Evolutionary conservation across 2,113 vertebrate genomes (phyloP).

Genomic region (Eira barbara): DNA sequence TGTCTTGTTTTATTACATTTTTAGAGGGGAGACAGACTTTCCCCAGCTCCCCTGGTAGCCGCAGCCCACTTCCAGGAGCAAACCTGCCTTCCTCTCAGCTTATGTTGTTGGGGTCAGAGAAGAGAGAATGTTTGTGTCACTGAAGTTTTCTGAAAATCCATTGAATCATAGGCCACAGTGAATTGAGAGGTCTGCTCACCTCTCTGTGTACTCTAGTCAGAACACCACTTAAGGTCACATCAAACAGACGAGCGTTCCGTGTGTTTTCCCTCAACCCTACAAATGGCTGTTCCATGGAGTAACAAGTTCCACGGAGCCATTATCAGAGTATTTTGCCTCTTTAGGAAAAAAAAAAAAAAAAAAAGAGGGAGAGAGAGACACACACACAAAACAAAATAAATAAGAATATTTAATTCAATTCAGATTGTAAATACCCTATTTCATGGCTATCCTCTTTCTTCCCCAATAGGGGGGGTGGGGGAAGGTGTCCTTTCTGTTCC

Average conservation of each 20-base stretch:
- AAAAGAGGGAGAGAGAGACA: too few species aligned
- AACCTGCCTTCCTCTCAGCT: not conserved
- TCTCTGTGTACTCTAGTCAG: not conserved
- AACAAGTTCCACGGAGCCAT: not conserved
- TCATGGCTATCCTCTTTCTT: not conserved
- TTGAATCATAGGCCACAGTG: not conserved
- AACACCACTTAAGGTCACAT: not conserved
- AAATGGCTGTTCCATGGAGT: not conserved
- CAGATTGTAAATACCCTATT: not conserved
- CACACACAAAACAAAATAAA: not conserved
- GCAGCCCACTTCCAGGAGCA: not conserved
- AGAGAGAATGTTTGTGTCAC: not conserved
- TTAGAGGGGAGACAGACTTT: not conserved
- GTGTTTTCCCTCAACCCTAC: not conserved
- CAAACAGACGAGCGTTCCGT: fast-evolving
- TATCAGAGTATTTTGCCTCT: not conserved
- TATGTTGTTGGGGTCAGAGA: not conserved
- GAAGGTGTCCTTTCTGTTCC: not conserved
- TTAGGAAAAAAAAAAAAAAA: not conserved
- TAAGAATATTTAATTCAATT: not conserved
- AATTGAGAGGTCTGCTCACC: not conserved
- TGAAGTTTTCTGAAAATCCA: not conserved
- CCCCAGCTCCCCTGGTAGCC: not conserved
- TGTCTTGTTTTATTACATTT: not conserved
- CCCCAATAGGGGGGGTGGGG: not conserved